Base-by-base conservation (phyloP, 2,888 invertebrate species). In the Leptopilina drosophilae region DNA sequence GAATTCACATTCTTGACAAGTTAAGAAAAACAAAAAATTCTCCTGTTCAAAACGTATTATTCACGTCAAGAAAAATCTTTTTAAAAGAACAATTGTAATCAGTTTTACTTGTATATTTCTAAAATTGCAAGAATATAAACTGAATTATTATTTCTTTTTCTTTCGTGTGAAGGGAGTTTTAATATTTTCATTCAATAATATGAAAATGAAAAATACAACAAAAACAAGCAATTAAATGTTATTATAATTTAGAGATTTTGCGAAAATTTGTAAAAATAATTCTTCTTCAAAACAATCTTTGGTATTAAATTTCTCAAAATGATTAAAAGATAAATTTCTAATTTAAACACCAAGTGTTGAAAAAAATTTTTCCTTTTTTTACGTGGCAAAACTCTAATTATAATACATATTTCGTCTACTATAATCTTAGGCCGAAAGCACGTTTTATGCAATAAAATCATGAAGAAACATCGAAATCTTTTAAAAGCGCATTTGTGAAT, bases 381-480 rank as follows among this genome's bases (percentile, higher is more conserved):
- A 9, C 20, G 9, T 20, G 20, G 20, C 62, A 62, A 62, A 62
- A 20, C 20, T 62, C 62, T 73, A 56, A 73, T 73, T 33, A 59
- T 56, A 40, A 59, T 33, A 33, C 8, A 33, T 53, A 53, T 73
- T 33, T 56, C n/a, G 11, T 53, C 14, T 53, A 46, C 9, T 33
- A 33, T 73, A 56, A 20, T 69, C 33, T 33, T 73, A 73, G 56
- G 73, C 56, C 56, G 40, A 73, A 73, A 56, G 56, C 73, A 73
- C 56, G 15, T 73, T 73, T 73, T 59, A 73, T 40, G 53, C 56
- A 73, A 73, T 73, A 73, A 73, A 49, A 56, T 56, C 56, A 56
- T 53, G n/a, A 73, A n/a, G 40, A 26, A 56, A 73, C 56, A 73
- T 59, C 56, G 73, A 73, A 73, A n/a, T 33, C 56, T 33, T 56